phyloP scores from a whole-genome alignment of 2,113 vertebrate species.

The Thermophis baileyi region DNA sequence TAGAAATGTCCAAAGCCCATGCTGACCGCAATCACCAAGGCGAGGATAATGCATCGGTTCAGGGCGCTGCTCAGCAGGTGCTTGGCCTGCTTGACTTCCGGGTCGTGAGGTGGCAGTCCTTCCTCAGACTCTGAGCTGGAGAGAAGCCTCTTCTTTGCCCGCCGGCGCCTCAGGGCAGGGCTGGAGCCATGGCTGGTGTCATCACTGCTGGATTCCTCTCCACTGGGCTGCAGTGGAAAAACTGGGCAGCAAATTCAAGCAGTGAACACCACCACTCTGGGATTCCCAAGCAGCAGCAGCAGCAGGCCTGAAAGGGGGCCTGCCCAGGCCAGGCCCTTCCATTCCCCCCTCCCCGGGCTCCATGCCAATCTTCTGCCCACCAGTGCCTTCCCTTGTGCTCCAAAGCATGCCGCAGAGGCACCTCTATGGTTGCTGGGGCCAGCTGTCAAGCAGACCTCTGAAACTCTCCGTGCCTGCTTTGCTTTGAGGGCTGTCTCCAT shows the following conservation, averaged over 20 bases:
- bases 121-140: conserved; percentile 68
- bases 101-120: background rate
- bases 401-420: background rate
- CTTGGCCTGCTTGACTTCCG: conserved; percentile 17
- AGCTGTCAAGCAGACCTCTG: background rate
- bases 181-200: conserved; percentile 60
- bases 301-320: background rate
- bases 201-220: conserved; percentile 79
- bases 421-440: background rate
- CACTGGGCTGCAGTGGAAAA: conserved; percentile 58
- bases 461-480: background rate
- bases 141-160: conserved; percentile 70
- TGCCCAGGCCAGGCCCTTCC: background rate
- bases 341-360: fast-evolving
- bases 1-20: conserved; percentile 91
- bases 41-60: conserved; percentile 82
- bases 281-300: background rate
- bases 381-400: background rate
- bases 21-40: conserved; percentile 85
- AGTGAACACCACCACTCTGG: background rate
- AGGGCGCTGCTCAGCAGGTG: conserved; percentile 70
- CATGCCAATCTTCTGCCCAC: background rate
- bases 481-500: background rate
- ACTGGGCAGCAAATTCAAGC: conserved; percentile 35
- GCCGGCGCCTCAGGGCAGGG: conserved; percentile 75